Evolutionary conservation across 2,797 vertebrate genomes (phyloP).

Genomic region (Acanthiza pusilla): DNA sequence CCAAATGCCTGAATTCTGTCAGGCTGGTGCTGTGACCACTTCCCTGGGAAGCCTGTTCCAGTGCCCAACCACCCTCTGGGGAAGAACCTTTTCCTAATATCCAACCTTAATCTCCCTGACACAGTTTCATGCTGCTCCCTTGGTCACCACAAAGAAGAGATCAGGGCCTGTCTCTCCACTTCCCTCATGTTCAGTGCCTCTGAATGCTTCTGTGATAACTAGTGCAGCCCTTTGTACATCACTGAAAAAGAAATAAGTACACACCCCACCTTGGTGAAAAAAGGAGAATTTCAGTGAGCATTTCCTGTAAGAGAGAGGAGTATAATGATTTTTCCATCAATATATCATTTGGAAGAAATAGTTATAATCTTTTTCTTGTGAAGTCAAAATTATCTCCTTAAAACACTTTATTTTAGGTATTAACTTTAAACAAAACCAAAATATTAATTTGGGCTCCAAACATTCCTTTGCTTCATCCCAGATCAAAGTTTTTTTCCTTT

Average conservation of each 20-base stretch:
- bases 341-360: background rate
- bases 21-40: background rate
- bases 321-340: background rate
- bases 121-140: background rate
- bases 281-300: background rate
- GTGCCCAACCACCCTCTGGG: background rate
- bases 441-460: background rate
- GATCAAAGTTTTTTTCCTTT: background rate
- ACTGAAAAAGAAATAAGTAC: background rate
- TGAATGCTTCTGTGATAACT: background rate
- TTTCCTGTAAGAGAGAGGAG: background rate
- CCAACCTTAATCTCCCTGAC: background rate
- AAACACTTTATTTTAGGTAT: background rate
- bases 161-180: background rate
- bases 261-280: background rate
- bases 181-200: background rate
- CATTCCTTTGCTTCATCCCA: background rate
- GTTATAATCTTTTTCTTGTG: background rate
- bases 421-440: background rate
- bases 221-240: background rate
- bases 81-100: background rate
- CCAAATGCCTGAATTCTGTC: background rate
- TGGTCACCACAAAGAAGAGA: background rate
- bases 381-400: background rate
- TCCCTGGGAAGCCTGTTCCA: background rate